Percentiles rank a stretch among this genome's conserved stretches.
phyloP scores from a whole-genome alignment of 2,797 vertebrate species.

The Tapirus indicus region DNA sequence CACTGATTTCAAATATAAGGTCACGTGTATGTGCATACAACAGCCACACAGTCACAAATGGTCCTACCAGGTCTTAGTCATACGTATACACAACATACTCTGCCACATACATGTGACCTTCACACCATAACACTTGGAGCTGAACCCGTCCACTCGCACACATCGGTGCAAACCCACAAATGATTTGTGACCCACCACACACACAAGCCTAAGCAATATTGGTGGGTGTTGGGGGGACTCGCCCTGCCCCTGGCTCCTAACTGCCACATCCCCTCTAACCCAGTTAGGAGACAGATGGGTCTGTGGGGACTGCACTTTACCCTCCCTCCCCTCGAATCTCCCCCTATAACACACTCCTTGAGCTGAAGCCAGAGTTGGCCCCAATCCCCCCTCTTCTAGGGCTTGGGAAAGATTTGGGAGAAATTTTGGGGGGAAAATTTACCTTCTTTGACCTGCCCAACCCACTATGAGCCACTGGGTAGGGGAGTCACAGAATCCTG shows the following conservation, averaged over 20 bases:
- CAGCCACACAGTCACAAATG: not conserved
- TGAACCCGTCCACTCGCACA: not conserved
- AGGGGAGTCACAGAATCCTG: constrained; percentile 9
- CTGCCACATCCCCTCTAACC: not conserved
- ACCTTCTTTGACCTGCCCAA: constrained; percentile 46
- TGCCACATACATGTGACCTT: not conserved
- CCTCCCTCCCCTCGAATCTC: not conserved
- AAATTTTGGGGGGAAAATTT: not conserved
- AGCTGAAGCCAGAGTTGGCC: not conserved
- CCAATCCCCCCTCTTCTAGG: not conserved
- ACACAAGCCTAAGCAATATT: not conserved
- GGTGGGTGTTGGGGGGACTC: not conserved
- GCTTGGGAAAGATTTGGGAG: constrained; percentile 2
- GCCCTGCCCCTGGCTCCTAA: not conserved
- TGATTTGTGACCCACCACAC: not conserved
- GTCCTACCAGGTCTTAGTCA: not conserved
- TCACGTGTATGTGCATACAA: not conserved
- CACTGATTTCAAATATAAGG: constrained; percentile 18
- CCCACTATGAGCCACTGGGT: not conserved
- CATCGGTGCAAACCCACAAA: not conserved
- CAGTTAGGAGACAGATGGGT: constrained; percentile 48
- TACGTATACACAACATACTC: not conserved
- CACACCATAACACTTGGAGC: not conserved
- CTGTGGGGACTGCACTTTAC: not conserved
- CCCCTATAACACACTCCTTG: not conserved